These are phyloP conservation scores for Haliaeetus leucogaster DNA, from an alignment of 2,113 vertebrate genomes.

Conservation along the genomic window DNA sequence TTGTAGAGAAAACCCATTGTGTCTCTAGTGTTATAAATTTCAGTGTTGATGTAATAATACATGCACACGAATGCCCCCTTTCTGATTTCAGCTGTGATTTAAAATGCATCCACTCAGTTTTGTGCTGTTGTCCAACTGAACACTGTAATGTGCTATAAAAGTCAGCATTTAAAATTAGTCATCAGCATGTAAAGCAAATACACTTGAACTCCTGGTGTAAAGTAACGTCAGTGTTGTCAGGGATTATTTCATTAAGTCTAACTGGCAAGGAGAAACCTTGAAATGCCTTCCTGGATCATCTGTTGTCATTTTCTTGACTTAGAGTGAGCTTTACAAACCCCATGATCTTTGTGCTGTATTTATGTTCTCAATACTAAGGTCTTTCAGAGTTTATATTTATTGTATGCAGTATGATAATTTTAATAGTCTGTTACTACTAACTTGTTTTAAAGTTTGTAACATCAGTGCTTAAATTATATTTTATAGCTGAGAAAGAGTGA, in stretches of 20 bases:
- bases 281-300: not conserved
- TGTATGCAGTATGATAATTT: not conserved
- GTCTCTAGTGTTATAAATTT: not conserved
- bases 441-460: not conserved
- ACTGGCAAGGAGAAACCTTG: not conserved
- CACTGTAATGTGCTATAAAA: not conserved
- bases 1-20: not conserved
- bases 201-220: not conserved
- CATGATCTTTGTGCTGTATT: not conserved
- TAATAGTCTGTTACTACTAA: not conserved
- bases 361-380: not conserved
- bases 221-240: not conserved
- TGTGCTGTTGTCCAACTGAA: not conserved
- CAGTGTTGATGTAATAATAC: not conserved
- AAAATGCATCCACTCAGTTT: not conserved
- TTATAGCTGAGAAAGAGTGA: not conserved
- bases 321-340: not conserved
- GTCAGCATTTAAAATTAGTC: not conserved
- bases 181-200: not conserved
- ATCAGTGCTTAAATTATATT: not conserved
- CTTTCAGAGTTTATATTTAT: not conserved
- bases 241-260: not conserved
- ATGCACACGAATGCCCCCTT: not conserved
- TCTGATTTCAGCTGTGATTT: not conserved
- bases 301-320: not conserved